Conservation (phyloP, 1,140 invertebrate species). For the Pseudomyrmex sp. region DNA sequence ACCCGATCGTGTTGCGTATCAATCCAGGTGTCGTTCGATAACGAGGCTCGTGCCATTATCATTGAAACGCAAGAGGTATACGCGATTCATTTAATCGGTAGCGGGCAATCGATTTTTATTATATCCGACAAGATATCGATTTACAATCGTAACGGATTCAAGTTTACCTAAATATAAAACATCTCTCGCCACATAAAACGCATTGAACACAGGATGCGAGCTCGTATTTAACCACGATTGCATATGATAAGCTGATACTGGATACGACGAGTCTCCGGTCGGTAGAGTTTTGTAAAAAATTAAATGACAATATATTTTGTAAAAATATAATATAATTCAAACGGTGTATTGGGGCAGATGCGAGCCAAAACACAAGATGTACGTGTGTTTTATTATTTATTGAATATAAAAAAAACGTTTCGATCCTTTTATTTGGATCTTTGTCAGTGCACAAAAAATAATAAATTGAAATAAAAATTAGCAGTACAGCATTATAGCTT, state of each 20-base stretch:
- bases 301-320: too few relatives aligned
- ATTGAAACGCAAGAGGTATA: conserved; percentile 34
- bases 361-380: too few relatives aligned
- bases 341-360: too few relatives aligned
- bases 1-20: conserved; percentile 30
- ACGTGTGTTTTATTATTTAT: too few relatives aligned
- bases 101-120: conserved; percentile 43
- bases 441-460: too few relatives aligned
- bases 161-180: conserved; percentile 54
- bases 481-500: too few relatives aligned
- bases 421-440: too few relatives aligned
- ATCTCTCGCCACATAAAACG: conserved; percentile 18
- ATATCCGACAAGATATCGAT: conserved; percentile 6
- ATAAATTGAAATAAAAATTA: too few relatives aligned
- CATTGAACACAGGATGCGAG: background rate
- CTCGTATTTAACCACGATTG: conserved; percentile 18
- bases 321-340: too few relatives aligned
- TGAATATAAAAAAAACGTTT: too few relatives aligned
- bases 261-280: background rate
- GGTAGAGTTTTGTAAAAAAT: too few relatives aligned
- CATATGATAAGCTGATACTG: conserved; percentile 7
- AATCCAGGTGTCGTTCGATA: conserved; percentile 16
- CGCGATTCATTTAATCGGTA: conserved; percentile 31
- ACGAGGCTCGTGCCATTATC: conserved; percentile 51
- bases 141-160: conserved; percentile 29